Conservation (phyloP, 2,888 invertebrate genomes). For the Eupeodes luniger region DNA sequence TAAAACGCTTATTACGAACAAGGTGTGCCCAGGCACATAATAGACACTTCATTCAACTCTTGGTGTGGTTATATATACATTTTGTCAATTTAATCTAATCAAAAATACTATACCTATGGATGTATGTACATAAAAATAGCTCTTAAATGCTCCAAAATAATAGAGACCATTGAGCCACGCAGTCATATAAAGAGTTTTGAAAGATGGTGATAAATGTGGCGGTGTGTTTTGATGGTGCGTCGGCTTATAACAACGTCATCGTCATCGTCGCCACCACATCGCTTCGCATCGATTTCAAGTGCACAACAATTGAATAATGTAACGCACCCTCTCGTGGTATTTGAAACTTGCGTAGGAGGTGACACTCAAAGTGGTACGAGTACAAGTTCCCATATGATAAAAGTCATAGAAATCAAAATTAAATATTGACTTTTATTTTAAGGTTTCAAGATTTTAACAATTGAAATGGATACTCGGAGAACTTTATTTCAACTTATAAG, state of each 20-base stretch:
- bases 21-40: slow-evolving; percentile 61
- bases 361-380: slow-evolving; percentile 45
- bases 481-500: background rate
- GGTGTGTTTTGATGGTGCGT: slow-evolving; percentile 50
- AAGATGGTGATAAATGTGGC: slow-evolving; percentile 43
- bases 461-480: slow-evolving; percentile 62
- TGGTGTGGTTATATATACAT: slow-evolving; percentile 31
- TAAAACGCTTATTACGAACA: slow-evolving; percentile 27
- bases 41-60: slow-evolving; percentile 61
- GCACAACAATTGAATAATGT: slow-evolving; percentile 53
- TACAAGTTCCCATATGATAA: background rate
- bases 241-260: background rate
- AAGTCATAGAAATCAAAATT: slow-evolving; percentile 40
- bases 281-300: slow-evolving; percentile 58
- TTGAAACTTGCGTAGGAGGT: slow-evolving; percentile 61
- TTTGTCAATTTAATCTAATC: slow-evolving; percentile 73
- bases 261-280: background rate
- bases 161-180: slow-evolving; percentile 43
- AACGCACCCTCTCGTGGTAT: slow-evolving; percentile 58
- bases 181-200: slow-evolving; percentile 29
- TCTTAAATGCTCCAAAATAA: slow-evolving; percentile 46
- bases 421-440: slow-evolving; percentile 37
- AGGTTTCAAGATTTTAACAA: slow-evolving; percentile 49
- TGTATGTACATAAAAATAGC: slow-evolving; percentile 15
- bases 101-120: slow-evolving; percentile 26